These are phyloP conservation scores for Nannoperca australis DNA, from an alignment of 2,797 vertebrate genomes.

Conservation along the genomic window DNA sequence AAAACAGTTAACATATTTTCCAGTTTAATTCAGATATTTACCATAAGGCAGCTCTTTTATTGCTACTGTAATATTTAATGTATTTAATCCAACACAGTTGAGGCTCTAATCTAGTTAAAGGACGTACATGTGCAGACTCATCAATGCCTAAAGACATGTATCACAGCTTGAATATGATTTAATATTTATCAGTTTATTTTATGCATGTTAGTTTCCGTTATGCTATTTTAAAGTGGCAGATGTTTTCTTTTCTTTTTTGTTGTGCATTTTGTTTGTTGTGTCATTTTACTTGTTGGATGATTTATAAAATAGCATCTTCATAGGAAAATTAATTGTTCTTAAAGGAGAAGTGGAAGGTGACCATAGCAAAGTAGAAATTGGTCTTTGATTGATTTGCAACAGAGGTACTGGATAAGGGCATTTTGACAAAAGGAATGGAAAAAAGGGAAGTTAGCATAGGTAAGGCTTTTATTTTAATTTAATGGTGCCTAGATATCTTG, in stretches of 20 bases:
- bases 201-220: slow-evolving; percentile 77
- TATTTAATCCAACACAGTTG: slow-evolving; percentile 66
- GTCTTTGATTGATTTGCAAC: background rate
- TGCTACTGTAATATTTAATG: slow-evolving; percentile 81
- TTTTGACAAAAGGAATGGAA: slow-evolving; percentile 46
- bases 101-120: slow-evolving; percentile 43
- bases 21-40: slow-evolving; percentile 55
- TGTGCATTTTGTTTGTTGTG: slow-evolving; percentile 29
- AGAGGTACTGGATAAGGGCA: slow-evolving; percentile 7
- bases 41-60: slow-evolving; percentile 83
- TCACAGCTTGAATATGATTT: slow-evolving; percentile 66
- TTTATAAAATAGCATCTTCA: slow-evolving; percentile 22
- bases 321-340: slow-evolving; percentile 1
- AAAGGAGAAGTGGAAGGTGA: slow-evolving; percentile 25
- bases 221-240: slow-evolving; percentile 48
- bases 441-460: slow-evolving; percentile 63
- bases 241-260: slow-evolving; percentile 11
- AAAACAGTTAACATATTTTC: slow-evolving; percentile 36
- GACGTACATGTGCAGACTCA: slow-evolving; percentile 50
- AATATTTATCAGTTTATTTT: slow-evolving; percentile 79
- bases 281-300: slow-evolving; percentile 27
- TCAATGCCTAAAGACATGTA: slow-evolving; percentile 56
- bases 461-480: slow-evolving; percentile 15
- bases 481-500: slow-evolving; percentile 38
- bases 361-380: background rate